Percentiles rank a stretch among this genome's conserved stretches.
Conservation (phyloP, 2,113 vertebrate species). For the Oryzias woworae region DNA sequence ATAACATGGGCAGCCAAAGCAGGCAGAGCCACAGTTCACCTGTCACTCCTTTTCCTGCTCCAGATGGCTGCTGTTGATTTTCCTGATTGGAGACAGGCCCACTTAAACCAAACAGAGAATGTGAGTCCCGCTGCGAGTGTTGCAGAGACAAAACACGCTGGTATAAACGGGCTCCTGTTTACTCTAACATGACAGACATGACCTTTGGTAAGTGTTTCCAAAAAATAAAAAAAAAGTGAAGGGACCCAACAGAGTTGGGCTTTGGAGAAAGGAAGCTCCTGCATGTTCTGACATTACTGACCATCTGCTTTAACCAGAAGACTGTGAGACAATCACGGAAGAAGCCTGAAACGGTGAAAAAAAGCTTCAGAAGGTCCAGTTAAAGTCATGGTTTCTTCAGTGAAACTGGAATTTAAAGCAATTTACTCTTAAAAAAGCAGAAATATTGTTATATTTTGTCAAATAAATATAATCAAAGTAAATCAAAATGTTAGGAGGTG, state of each 20-base stretch:
- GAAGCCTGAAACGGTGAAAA: slow-evolving; percentile 37
- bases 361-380: slow-evolving; percentile 16
- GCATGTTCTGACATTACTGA: slow-evolving; percentile 63
- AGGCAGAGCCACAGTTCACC: slow-evolving; percentile 58
- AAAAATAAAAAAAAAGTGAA: slow-evolving; percentile 65
- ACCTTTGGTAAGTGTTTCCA: slow-evolving; percentile 68
- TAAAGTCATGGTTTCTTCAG: slow-evolving; percentile 4
- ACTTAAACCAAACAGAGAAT: slow-evolving; percentile 68
- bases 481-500: background rate
- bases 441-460: background rate
- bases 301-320: slow-evolving; percentile 68
- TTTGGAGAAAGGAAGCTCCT: slow-evolving; percentile 58
- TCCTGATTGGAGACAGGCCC: slow-evolving; percentile 66
- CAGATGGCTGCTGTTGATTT: slow-evolving; percentile 68
- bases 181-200: slow-evolving; percentile 64
- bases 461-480: background rate
- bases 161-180: slow-evolving; percentile 63
- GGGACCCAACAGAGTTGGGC: slow-evolving; percentile 58
- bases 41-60: slow-evolving; percentile 60
- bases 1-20: slow-evolving; percentile 50
- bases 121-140: slow-evolving; percentile 52
- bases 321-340: slow-evolving; percentile 36
- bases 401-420: background rate
- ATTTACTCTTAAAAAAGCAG: background rate
- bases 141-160: slow-evolving; percentile 55